Base-by-base conservation (phyloP, 2,113 vertebrate species). In the Aix galericulata region DNA sequence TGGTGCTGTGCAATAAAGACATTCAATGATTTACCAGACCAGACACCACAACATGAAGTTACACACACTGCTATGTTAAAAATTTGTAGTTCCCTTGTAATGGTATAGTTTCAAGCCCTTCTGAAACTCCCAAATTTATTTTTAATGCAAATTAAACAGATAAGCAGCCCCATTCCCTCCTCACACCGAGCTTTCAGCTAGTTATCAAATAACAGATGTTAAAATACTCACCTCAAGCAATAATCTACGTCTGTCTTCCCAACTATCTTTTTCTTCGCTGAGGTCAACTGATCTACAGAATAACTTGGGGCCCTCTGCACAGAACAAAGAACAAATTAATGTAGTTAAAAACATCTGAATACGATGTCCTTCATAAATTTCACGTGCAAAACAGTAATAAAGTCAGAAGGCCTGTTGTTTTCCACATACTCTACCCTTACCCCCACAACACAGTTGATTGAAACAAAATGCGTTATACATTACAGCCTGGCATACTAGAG, bases 211-310 rank as follows among this genome's bases (percentile, higher is more conserved):
- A 59, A 42, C 18, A 60, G 60, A 52, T 9, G 5, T 50, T 46
- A 3, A 79, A 58, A 73, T 25, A 95, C 97, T 97, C 87, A 98
- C 98, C 95, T 97, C 96, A 29, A 97, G 96, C 75, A 98, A 89
- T 22, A 80, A 71, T 36, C 89, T 78, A 73, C 98, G 98, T 88
- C 95, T 98, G 63, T 98, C 97, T 93, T 99, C 98, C 99, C 99
- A 99, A 44, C 89, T 62, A 38, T 98, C 98, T 91, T 88, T 98
- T 95, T 98, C 98, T 86, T 98, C 96, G 86, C 97, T 96, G 52
- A 98, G 96, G 38, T 97, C 97, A 38, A 82, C 59, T 8, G 95
- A 91, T 34, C 98, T 98, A 93, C 98, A 99, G 94, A 99, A 99
- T 62, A 97, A 96, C 69, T 86, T 88, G 11, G 98, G 98, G 23